phyloP scores from a whole-genome alignment of 2,797 vertebrate species.

The Prionace glauca region DNA sequence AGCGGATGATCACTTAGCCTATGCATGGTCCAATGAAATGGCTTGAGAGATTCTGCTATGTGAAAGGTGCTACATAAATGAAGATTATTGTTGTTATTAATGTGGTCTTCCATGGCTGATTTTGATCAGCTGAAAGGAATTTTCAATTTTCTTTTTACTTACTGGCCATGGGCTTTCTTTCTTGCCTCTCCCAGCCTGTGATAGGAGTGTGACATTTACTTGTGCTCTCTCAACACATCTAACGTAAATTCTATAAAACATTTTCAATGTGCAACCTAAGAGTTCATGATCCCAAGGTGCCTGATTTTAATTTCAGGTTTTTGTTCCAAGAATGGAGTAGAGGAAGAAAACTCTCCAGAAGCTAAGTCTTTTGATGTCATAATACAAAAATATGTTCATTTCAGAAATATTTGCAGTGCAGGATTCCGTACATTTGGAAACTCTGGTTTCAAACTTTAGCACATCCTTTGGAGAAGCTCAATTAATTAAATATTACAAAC shows the following conservation, averaged over 20 bases:
- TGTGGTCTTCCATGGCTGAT: not conserved
- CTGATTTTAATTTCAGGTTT: not conserved
- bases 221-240: not conserved
- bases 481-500: not conserved
- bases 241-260: not conserved
- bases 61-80: not conserved
- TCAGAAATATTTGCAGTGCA: not conserved
- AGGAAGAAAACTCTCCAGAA: not conserved
- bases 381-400: not conserved
- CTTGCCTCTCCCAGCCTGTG: not conserved
- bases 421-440: not conserved
- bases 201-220: not conserved
- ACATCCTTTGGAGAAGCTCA: not conserved
- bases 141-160: not conserved
- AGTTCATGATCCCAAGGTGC: not conserved
- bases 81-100: not conserved
- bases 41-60: not conserved
- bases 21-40: not conserved
- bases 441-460: not conserved
- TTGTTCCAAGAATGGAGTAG: not conserved
- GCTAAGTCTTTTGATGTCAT: not conserved
- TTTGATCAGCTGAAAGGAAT: not conserved
- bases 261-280: not conserved
- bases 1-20: not conserved
- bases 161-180: not conserved